Conservation (phyloP, 2,888 invertebrate species). For the Xylocampa areola region DNA sequence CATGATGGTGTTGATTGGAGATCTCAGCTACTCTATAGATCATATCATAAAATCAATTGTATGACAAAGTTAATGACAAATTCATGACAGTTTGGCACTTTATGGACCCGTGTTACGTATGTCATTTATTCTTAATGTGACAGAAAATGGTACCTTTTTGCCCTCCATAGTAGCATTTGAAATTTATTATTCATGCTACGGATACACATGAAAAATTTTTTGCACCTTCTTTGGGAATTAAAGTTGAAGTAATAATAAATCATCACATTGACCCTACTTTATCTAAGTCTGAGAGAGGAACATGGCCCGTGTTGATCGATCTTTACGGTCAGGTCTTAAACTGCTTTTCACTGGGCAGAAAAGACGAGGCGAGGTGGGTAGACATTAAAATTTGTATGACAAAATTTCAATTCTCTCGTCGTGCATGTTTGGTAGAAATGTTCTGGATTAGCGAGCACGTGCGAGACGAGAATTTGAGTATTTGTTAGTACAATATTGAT, state of each 20-base stretch:
- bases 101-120: conserved; percentile 31
- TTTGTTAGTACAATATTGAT: too few relatives aligned
- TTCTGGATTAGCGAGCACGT: too few relatives aligned
- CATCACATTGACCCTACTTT: background rate
- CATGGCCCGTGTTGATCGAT: too few relatives aligned
- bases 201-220: conserved; percentile 19
- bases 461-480: too few relatives aligned
- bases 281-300: background rate
- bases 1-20: too few relatives aligned
- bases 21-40: too few relatives aligned
- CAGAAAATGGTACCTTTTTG: conserved; percentile 25
- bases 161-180: conserved; percentile 5
- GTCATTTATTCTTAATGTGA: conserved; percentile 40
- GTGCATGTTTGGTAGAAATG: too few relatives aligned
- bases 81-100: conserved; percentile 14
- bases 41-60: conserved; percentile 14
- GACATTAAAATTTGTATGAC: too few relatives aligned
- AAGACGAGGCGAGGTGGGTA: too few relatives aligned
- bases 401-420: too few relatives aligned
- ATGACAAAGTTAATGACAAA: conserved; percentile 25
- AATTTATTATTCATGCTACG: conserved; percentile 37
- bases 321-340: too few relatives aligned
- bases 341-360: too few relatives aligned
- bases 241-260: conserved; percentile 32
- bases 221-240: conserved; percentile 15